These are phyloP conservation scores for Pipistrellus pygmaeus DNA, from an alignment of 2,797 vertebrate species.

Conservation along the genomic window DNA sequence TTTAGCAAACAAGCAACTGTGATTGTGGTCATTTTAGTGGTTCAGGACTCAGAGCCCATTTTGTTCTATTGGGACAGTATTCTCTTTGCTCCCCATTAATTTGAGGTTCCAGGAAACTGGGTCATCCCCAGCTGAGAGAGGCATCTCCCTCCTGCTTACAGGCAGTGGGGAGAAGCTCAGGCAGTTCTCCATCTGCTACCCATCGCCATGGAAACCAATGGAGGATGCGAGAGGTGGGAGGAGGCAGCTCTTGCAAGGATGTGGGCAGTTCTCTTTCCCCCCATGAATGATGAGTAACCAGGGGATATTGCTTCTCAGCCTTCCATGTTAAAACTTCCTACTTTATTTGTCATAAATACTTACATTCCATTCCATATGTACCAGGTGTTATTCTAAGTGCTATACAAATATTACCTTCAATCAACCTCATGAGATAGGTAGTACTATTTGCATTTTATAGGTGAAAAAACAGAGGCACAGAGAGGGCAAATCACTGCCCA, in stretches of 20 bases:
- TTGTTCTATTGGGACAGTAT: background rate
- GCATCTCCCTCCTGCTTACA: conserved; percentile 45
- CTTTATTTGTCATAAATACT: background rate
- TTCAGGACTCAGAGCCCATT: background rate
- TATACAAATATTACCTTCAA: conserved; percentile 4
- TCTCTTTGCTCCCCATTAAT: conserved; percentile 41
- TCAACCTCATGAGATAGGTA: background rate
- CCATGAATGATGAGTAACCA: background rate
- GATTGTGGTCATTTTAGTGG: background rate
- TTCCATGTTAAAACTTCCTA: background rate
- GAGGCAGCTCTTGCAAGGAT: conserved; percentile 16
- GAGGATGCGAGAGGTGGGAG: conserved; percentile 86
- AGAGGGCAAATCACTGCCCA: background rate
- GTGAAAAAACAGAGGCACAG: conserved; percentile 10
- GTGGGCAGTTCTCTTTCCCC: background rate
- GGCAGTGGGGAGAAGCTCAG: conserved; percentile 62
- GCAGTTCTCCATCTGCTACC: conserved; percentile 86
- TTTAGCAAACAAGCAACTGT: background rate
- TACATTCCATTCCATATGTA: background rate
- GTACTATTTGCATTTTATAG: conserved; percentile 11
- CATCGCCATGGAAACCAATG: conserved; percentile 90
- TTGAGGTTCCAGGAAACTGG: conserved; percentile 75
- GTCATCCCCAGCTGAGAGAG: conserved; percentile 62
- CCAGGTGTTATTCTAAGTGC: background rate
- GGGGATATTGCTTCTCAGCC: background rate